Percentiles rank a stretch among this genome's conserved stretches.
Evolutionary conservation across 2,888 invertebrate species (phyloP).

Genomic region (Heliconius aoede): DNA sequence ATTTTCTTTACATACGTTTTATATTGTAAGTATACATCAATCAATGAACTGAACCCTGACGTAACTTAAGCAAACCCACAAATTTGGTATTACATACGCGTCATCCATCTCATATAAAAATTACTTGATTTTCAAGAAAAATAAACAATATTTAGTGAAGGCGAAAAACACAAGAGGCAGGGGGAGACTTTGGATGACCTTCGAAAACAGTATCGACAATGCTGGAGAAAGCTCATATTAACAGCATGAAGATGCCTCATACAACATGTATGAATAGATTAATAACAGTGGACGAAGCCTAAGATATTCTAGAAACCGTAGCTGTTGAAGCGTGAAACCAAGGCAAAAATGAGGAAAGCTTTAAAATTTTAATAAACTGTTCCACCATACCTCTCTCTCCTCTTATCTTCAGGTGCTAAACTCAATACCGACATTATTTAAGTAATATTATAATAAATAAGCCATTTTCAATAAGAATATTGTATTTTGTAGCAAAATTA

Average conservation of each 20-base stretch:
- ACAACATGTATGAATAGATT: neutral
- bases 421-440: constrained; percentile 78
- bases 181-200: neutral
- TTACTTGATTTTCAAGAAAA: neutral
- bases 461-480: constrained; percentile 62
- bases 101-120: neutral
- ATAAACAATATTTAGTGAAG: too few species aligned
- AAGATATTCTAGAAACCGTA: neutral
- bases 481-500: constrained; percentile 52
- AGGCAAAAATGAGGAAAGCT: neutral
- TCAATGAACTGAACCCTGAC: neutral
- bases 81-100: too few species aligned
- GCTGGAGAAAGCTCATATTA: neutral
- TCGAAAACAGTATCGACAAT: neutral
- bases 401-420: constrained; percentile 79
- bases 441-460: constrained; percentile 44
- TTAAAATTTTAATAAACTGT: neutral
- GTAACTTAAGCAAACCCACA: too few species aligned
- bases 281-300: neutral
- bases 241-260: neutral
- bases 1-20: too few species aligned
- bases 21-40: too few species aligned
- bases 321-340: neutral
- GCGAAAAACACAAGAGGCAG: neutral
- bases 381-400: constrained; percentile 65